Conservation (phyloP, 2,797 vertebrate genomes). For the Squalus acanthias region DNA sequence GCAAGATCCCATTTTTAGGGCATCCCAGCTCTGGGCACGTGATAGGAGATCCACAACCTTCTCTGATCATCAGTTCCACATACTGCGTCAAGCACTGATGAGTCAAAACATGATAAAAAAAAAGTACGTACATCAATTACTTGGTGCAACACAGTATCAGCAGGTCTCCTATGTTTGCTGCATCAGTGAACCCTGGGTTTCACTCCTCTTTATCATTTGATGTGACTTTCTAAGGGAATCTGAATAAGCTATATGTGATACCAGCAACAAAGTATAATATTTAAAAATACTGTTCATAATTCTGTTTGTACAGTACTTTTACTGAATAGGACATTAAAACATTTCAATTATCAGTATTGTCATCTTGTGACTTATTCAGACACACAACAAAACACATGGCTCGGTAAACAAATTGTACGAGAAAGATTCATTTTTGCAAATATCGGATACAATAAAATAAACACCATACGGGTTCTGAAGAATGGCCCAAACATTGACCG, state of each 20-base stretch:
- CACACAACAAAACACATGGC: not conserved
- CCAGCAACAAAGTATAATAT: not conserved
- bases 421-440: not conserved
- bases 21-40: constrained; percentile 88
- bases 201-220: not conserved
- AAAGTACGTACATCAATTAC: constrained; percentile 30
- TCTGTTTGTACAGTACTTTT: not conserved
- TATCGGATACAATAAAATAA: not conserved
- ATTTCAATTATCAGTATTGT: not conserved
- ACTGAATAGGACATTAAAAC: not conserved
- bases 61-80: constrained; percentile 75
- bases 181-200: not conserved
- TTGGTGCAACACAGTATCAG: not conserved
- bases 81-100: constrained; percentile 87
- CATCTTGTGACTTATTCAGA: not conserved
- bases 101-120: constrained; percentile 41
- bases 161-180: not conserved
- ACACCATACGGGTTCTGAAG: not conserved
- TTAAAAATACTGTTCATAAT: not conserved
- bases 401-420: not conserved
- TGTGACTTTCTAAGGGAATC: not conserved
- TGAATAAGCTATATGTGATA: not conserved
- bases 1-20: constrained; percentile 67
- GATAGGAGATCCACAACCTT: constrained; percentile 82
- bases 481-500: not conserved